Base-by-base conservation (phyloP, 2,113 vertebrate species). In the Suricata suricatta region DNA sequence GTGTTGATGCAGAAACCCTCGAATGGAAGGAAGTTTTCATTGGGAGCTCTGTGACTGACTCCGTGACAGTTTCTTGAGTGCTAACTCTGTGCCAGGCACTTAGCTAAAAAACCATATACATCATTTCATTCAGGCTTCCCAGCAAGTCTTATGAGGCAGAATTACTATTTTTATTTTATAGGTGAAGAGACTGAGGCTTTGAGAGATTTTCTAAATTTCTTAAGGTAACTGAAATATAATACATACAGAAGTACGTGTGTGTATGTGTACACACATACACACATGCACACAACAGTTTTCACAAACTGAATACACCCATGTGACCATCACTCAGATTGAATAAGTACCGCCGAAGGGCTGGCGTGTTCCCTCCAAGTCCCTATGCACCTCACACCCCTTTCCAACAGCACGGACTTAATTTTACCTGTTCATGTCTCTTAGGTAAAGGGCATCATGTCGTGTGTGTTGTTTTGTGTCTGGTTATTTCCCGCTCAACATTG, bases 111-210 rank as follows among this genome's bases (percentile, higher is more conserved):
- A 44, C 35, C 27, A n/a, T 71, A 63, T 41, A 29, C 38, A 21
- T 29, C 66, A 31, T 88, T 21, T 88, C 23, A 69, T 80, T 80
- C n/a, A 68, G 6, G 47, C 31, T 19, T 80, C 31, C 50, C 29
- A 80, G 14, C 11, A 76, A 76, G 38, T 54, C 25, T 64, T 16
- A 66, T 0, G 41, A 84, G 80, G n/a, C 54, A 52, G 54, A 35
- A 17, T 82, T 47, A 60, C 19, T 72, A 2, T 92, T 92, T 92
- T 81, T 50, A 83, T 47, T 60, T 76, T 52, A 66, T 60, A 93
- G 81, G 17, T 35, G 41, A 93, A 25, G 41, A 85, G 50, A 50
- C 52, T 27, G 7, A n/a, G 15, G 41, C 60, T 50, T 76, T 64
- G 38, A 50, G 76, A 81, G 41, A 44, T 35, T 85, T 52, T 76